Evolutionary conservation across 2,888 invertebrate genomes (phyloP).

Genomic region (Synergus japonicus): DNA sequence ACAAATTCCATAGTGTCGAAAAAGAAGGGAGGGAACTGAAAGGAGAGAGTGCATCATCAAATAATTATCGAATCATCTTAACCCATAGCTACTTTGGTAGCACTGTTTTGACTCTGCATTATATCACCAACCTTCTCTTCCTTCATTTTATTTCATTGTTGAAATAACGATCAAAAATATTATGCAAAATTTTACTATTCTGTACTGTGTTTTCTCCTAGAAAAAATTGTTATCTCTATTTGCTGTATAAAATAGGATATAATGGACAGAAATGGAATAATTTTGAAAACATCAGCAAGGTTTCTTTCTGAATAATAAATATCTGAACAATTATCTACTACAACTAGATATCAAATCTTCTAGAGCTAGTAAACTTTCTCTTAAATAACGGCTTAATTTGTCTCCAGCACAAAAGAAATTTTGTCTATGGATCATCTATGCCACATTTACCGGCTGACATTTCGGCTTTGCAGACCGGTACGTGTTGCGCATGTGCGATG

Average conservation of each 20-base stretch:
- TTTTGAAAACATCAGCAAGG: too few species aligned
- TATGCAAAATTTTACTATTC: too few species aligned
- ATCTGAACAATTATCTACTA: too few species aligned
- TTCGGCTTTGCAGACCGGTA: constrained; percentile 51
- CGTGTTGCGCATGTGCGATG: constrained; percentile 64
- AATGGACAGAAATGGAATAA: too few species aligned
- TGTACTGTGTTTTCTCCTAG: too few species aligned
- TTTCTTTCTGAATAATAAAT: too few species aligned
- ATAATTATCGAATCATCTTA: constrained; percentile 32
- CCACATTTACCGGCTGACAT: constrained; percentile 47
- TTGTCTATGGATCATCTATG: constrained; percentile 47
- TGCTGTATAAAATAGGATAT: too few species aligned
- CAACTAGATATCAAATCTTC: too few species aligned
- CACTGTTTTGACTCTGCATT: constrained; percentile 28
- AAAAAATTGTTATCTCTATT: constrained; percentile 30
- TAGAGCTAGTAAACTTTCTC: too few species aligned
- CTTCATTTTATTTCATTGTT: not conserved
- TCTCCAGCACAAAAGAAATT: constrained; percentile 41
- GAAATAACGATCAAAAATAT: not conserved
- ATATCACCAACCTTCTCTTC: not conserved
- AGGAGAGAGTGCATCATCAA: constrained; percentile 18
- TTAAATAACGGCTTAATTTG: not conserved
- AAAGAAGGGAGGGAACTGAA: not conserved
- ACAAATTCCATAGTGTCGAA: constrained; percentile 1
- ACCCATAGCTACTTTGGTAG: constrained; percentile 19